Conservation (phyloP, 2,113 vertebrate genomes). For the Plotosus lineatus region DNA sequence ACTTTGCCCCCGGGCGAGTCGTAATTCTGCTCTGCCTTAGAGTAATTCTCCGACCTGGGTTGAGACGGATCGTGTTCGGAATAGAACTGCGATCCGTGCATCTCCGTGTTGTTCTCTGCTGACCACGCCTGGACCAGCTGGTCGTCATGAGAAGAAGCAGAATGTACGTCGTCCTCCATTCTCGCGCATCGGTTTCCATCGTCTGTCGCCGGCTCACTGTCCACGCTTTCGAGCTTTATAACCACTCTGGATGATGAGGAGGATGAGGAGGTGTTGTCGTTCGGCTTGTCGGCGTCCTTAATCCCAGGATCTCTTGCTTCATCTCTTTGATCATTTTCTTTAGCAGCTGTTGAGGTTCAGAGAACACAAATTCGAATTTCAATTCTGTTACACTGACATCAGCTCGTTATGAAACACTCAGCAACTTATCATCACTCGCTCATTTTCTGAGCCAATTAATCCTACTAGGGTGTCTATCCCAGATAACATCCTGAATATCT, state of each 20-base stretch:
- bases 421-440: not conserved
- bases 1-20: not conserved
- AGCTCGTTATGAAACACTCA: not conserved
- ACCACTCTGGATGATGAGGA: not conserved
- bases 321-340: not conserved
- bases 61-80: slow-evolving; percentile 2
- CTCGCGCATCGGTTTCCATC: not conserved
- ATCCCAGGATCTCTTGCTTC: not conserved
- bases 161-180: not conserved
- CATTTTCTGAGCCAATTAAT: too few species aligned
- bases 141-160: not conserved
- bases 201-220: not conserved
- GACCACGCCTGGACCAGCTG: slow-evolving; percentile 18
- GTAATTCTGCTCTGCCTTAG: not conserved
- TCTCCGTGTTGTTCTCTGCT: slow-evolving; percentile 6
- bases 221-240: slow-evolving; percentile 18
- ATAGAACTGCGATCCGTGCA: not conserved
- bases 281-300: not conserved
- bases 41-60: not conserved
- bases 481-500: too few species aligned
- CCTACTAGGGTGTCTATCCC: too few species aligned
- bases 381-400: not conserved
- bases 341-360: not conserved
- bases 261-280: not conserved
- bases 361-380: not conserved